phyloP scores from a whole-genome alignment of 2,797 vertebrate species.

The Champsocephalus gunnari region DNA sequence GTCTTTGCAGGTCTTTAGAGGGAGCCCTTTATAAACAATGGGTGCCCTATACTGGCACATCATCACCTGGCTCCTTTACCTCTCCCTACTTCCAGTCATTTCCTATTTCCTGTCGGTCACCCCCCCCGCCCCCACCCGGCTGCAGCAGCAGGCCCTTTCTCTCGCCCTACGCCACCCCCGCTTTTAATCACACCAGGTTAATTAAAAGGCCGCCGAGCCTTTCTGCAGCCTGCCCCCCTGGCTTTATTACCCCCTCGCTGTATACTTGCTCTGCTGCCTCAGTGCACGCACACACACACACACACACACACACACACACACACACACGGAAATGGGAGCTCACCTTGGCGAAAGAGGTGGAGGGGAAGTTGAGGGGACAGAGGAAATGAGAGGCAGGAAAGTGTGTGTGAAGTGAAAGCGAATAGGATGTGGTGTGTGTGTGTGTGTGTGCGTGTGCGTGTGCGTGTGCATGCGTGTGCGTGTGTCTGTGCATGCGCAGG shows the following conservation, averaged over 20 bases:
- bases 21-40: background rate
- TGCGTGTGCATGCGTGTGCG: constrained; percentile 7
- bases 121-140: constrained; percentile 43
- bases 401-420: constrained; percentile 32
- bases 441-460: constrained; percentile 45
- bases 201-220: constrained; percentile 87
- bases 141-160: constrained; percentile 46
- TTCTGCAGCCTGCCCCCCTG: constrained; percentile 78
- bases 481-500: constrained; percentile 24
- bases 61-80: constrained; percentile 26
- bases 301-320: constrained; percentile 74
- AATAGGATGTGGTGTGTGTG: constrained; percentile 33
- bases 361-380: constrained; percentile 64
- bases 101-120: constrained; percentile 71
- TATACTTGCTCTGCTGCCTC: constrained; percentile 74
- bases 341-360: constrained; percentile 61
- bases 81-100: constrained; percentile 50
- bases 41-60: constrained; percentile 13
- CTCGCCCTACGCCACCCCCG: constrained; percentile 54
- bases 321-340: constrained; percentile 76
- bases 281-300: constrained; percentile 71
- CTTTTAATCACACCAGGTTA: constrained; percentile 90
- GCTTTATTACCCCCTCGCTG: constrained; percentile 83
- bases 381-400: constrained; percentile 70
- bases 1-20: constrained; percentile 2